These are phyloP conservation scores for Cisticola juncidis DNA, from an alignment of 2,113 vertebrate genomes.

Conservation along the genomic window DNA sequence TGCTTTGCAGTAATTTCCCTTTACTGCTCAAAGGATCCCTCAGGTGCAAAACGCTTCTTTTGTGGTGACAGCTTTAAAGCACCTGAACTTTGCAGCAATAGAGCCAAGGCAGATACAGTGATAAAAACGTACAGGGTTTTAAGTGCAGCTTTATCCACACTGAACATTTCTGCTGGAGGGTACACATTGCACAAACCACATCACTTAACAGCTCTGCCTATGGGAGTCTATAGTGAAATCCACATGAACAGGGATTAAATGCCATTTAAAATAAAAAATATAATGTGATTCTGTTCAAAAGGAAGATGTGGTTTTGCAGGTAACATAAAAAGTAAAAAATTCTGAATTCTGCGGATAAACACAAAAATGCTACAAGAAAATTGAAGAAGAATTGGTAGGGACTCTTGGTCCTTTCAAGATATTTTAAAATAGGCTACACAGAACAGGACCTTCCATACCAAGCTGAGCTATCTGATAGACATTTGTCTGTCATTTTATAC, in stretches of 20 bases:
- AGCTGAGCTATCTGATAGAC: neutral
- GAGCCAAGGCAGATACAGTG: neutral
- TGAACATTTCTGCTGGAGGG: neutral
- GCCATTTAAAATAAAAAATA: neutral
- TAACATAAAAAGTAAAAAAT: neutral
- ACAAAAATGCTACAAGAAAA: neutral
- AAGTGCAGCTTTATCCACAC: neutral
- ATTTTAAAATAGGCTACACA: neutral
- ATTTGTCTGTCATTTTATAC: neutral
- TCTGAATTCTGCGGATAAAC: neutral
- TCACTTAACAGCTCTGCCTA: neutral
- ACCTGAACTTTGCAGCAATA: neutral
- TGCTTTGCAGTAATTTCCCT: neutral
- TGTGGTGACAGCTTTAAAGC: neutral
- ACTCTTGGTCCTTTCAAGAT: neutral
- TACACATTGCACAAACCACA: rapidly evolving
- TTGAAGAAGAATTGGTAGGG: neutral
- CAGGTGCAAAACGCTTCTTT: neutral
- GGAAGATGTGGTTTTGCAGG: neutral
- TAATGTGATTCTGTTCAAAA: neutral
- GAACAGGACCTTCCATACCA: neutral
- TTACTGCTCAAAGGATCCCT: neutral
- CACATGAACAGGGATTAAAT: neutral
- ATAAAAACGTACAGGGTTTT: neutral
- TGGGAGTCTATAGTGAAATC: neutral